Percentiles rank a stretch among this genome's conserved stretches.
Conservation (phyloP, 2,888 invertebrate genomes). For the Ecdyonurus torrentis region DNA sequence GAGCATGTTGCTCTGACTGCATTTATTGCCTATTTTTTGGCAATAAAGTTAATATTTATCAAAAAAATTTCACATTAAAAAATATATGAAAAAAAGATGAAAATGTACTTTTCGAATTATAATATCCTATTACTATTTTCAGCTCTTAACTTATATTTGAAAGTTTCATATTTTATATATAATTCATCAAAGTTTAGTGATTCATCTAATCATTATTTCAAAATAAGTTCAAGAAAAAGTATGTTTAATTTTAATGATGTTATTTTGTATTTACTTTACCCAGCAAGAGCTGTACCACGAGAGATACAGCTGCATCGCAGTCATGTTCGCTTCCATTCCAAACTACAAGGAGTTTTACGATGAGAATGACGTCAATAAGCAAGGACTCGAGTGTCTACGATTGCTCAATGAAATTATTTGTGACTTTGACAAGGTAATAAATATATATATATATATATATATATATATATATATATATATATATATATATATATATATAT, state of each 20-base stretch:
- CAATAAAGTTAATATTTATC: too few relatives aligned
- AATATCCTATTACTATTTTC: neutral
- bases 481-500: too few relatives aligned
- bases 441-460: neutral
- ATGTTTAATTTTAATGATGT: too few relatives aligned
- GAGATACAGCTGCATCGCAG: slow-evolving; percentile 80
- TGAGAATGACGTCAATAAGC: slow-evolving; percentile 91
- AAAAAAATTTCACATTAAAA: too few relatives aligned
- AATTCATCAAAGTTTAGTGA: slow-evolving; percentile 3
- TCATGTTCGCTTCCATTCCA: slow-evolving; percentile 97
- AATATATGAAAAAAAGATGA: too few relatives aligned
- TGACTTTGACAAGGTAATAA: slow-evolving; percentile 82
- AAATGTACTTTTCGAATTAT: too few relatives aligned
- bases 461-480: too few relatives aligned
- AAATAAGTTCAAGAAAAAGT: too few relatives aligned
- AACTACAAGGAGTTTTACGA: slow-evolving; percentile 96
- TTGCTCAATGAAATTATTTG: slow-evolving; percentile 94
- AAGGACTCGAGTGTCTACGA: slow-evolving; percentile 84
- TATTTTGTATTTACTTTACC: too few relatives aligned
- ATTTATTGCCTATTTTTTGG: too few relatives aligned
- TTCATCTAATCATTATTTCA: too few relatives aligned
- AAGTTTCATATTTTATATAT: neutral
- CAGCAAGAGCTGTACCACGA: slow-evolving; percentile 83
- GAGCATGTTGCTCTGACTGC: too few relatives aligned
- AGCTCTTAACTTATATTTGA: neutral